Evolutionary conservation across 2,113 vertebrate species (phyloP).

Genomic region (Hipposideros armiger): DNA sequence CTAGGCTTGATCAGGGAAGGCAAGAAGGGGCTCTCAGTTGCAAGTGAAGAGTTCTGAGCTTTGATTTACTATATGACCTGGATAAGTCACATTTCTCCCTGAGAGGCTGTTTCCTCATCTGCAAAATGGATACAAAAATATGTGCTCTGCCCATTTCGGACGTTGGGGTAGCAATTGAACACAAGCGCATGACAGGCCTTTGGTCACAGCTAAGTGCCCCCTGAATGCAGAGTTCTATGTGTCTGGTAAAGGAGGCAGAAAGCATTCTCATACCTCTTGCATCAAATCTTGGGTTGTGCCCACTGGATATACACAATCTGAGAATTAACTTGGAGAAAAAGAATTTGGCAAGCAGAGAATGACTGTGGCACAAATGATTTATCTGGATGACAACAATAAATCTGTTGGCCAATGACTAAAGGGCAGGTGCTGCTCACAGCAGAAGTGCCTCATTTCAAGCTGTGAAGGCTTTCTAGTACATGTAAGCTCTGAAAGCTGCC

Average conservation of each 20-base stretch:
- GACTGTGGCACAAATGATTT: not conserved
- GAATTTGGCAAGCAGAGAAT: not conserved
- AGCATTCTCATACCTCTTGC: not conserved
- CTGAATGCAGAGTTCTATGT: not conserved
- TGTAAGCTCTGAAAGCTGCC: not conserved
- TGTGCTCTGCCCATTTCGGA: not conserved
- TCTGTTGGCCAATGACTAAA: not conserved
- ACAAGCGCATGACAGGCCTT: not conserved
- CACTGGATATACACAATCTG: not conserved
- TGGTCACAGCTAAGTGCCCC: not conserved
- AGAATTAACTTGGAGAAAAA: not conserved
- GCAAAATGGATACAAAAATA: not conserved
- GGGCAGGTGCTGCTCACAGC: not conserved
- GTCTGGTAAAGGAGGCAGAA: not conserved
- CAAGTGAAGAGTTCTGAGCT: not conserved
- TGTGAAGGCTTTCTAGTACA: not conserved
- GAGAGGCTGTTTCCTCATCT: not conserved
- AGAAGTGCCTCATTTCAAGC: not conserved
- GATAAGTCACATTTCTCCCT: not conserved
- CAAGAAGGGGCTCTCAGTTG: not conserved
- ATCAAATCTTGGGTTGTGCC: not conserved
- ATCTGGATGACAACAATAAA: not conserved
- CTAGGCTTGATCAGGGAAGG: not conserved
- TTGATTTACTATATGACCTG: not conserved
- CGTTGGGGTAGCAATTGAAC: not conserved